phyloP scores from a whole-genome alignment of 2,888 invertebrate species.

The Papilio protenor region DNA sequence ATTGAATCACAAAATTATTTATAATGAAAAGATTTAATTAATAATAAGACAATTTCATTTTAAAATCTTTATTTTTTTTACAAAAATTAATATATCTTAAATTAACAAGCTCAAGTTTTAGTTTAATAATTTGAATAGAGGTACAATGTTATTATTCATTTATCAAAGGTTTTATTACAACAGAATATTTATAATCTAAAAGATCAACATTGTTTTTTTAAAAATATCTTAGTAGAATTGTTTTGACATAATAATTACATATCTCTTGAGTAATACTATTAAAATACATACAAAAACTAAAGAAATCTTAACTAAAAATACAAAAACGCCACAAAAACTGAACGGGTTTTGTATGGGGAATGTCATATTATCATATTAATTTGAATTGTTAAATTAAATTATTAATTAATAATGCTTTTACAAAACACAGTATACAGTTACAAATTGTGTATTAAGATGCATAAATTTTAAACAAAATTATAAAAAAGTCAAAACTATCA shows the following conservation, averaged over 20 bases:
- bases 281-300: constrained; percentile 1
- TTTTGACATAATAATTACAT: neutral
- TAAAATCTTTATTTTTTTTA: neutral
- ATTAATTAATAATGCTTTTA: neutral
- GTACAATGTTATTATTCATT: neutral
- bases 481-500: neutral
- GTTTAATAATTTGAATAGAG: neutral
- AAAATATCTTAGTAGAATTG: neutral
- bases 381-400: neutral
- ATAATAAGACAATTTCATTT: neutral
- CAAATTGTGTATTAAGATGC: neutral
- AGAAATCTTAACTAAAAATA: neutral
- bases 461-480: neutral
- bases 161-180: neutral
- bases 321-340: neutral
- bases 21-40: too few relatives aligned
- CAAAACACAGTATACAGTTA: neutral
- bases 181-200: neutral
- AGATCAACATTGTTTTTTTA: neutral
- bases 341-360: neutral
- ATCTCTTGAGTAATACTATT: neutral
- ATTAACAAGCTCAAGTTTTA: neutral
- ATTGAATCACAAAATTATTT: too few relatives aligned
- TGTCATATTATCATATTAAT: neutral
- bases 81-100: neutral